These are phyloP conservation scores for Pycnonotus jocosus DNA, from an alignment of 2,113 vertebrate species.

Conservation along the genomic window DNA sequence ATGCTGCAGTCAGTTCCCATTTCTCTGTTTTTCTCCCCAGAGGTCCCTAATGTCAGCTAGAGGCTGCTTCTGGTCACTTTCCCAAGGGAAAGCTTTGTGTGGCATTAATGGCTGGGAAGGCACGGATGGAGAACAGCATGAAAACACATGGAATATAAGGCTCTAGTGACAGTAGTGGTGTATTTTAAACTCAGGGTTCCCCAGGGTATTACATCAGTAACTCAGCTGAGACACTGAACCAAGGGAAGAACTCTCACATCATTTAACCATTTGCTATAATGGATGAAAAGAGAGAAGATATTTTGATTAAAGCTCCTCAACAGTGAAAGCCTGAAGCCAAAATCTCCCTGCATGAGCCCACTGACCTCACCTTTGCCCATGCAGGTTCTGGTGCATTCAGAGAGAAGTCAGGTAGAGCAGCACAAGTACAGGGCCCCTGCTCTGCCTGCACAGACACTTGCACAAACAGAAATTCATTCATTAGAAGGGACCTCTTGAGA, in stretches of 20 bases:
- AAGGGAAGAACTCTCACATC: neutral
- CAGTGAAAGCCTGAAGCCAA: neutral
- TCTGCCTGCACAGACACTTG: neutral
- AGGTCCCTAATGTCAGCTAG: neutral
- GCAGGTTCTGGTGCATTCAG: neutral
- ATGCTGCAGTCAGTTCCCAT: neutral
- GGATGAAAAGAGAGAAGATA: neutral
- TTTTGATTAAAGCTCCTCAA: neutral
- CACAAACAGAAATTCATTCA: neutral
- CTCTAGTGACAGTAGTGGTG: neutral
- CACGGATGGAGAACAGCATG: neutral
- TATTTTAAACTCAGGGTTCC: conserved; percentile 41
- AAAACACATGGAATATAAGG: neutral
- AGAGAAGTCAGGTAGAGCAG: neutral
- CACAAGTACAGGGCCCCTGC: rapidly evolving
- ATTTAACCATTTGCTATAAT: neutral
- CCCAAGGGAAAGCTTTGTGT: conserved; percentile 33
- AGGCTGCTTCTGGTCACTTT: conserved; percentile 15
- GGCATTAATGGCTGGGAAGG: neutral
- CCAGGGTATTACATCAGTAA: conserved; percentile 37
- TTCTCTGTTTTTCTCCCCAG: conserved; percentile 1
- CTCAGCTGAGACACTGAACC: conserved; percentile 5
- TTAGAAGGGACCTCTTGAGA: neutral
- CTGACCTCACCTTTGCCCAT: rapidly evolving
- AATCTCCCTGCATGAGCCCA: neutral